Conservation (phyloP, 2,888 invertebrate genomes). For the Drosophila kuntzei region DNA sequence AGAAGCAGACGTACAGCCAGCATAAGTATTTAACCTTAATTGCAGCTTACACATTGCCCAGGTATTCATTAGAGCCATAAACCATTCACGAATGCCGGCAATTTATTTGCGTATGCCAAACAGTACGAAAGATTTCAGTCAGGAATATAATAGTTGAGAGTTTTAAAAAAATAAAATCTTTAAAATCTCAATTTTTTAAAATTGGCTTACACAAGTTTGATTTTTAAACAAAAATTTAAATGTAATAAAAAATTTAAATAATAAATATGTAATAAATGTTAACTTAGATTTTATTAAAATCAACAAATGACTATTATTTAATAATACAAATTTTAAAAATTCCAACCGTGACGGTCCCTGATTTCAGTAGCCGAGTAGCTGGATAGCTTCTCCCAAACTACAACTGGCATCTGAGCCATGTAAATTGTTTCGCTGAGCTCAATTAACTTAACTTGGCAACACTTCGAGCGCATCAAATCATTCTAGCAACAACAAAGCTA, state of each 20-base stretch:
- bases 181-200: too few species aligned
- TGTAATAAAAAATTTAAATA: too few species aligned
- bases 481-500: conserved; percentile 48
- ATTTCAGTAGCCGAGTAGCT: conserved; percentile 19
- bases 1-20: conserved; percentile 10
- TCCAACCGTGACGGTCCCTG: conserved; percentile 15
- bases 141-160: neutral
- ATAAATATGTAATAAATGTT: too few species aligned
- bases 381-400: conserved; percentile 8
- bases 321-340: neutral
- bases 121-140: conserved; percentile 26
- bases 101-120: conserved; percentile 46
- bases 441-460: conserved; percentile 64
- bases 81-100: conserved; percentile 31
- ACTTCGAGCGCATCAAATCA: conserved; percentile 74
- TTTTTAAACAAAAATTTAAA: too few species aligned
- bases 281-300: too few species aligned
- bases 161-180: neutral
- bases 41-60: conserved; percentile 54
- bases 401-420: conserved; percentile 40
- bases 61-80: conserved; percentile 47
- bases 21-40: conserved; percentile 65
- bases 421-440: conserved; percentile 64
- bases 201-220: too few species aligned
- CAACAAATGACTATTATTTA: too few species aligned